Conservation (phyloP, 2,113 vertebrate genomes). For the Conger conger region DNA sequence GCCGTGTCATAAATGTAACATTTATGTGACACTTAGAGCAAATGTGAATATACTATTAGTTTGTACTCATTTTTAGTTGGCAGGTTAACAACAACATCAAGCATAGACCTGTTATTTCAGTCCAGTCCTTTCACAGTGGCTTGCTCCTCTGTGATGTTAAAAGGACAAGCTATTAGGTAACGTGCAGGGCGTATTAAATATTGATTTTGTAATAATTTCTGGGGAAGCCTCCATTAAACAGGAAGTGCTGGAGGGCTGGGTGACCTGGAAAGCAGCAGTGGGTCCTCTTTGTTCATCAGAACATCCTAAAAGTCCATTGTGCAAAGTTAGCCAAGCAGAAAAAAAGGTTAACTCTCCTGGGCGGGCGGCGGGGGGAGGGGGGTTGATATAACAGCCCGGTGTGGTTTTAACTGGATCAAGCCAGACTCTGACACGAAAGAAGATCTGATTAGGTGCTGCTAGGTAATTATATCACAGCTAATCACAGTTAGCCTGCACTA, state of each 20-base stretch:
- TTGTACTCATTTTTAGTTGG: background rate
- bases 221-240: background rate
- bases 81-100: background rate
- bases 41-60: background rate
- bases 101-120: background rate
- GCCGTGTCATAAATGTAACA: background rate
- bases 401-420: background rate
- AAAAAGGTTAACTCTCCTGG: background rate
- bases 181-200: background rate
- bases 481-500: too few relatives aligned
- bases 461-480: too few relatives aligned
- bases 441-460: too few relatives aligned
- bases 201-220: background rate
- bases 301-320: background rate
- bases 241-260: background rate
- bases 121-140: background rate
- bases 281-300: background rate
- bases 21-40: background rate
- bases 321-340: background rate
- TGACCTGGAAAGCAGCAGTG: background rate
- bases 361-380: too few relatives aligned
- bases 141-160: background rate
- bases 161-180: background rate
- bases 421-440: background rate
- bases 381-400: background rate